phyloP scores from a whole-genome alignment of 1,140 invertebrate genomes.

The Mylabris phalerata region DNA sequence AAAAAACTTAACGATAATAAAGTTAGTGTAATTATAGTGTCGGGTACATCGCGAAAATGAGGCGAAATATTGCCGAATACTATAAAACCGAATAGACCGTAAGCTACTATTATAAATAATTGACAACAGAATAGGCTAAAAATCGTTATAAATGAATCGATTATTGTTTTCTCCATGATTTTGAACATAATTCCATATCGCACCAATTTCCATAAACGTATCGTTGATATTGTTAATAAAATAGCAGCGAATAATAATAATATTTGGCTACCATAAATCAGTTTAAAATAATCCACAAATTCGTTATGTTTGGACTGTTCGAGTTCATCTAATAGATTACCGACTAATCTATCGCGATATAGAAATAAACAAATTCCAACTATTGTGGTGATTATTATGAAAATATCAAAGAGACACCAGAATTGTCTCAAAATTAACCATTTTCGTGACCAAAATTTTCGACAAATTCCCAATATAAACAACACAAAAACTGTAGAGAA shows the following conservation, averaged over 20 bases:
- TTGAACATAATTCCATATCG: constrained; percentile 25
- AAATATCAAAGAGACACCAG: constrained; percentile 14
- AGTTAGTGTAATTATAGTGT: constrained; percentile 14
- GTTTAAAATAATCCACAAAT: constrained; percentile 28
- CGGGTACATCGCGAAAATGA: constrained; percentile 16
- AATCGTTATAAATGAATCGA: constrained; percentile 5
- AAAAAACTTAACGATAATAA: constrained; percentile 11
- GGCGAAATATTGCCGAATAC: constrained; percentile 18
- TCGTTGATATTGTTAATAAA: constrained; percentile 26
- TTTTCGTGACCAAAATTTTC: constrained; percentile 5
- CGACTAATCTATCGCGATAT: constrained; percentile 4
- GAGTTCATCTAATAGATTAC: constrained; percentile 11
- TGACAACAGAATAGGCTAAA: constrained; percentile 18
- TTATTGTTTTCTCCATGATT: constrained; percentile 25
- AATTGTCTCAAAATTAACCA: not conserved
- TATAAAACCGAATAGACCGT: constrained; percentile 11
- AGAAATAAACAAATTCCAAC: constrained; percentile 9
- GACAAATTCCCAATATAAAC: not conserved
- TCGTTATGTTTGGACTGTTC: constrained; percentile 24
- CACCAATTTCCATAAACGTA: constrained; percentile 28
- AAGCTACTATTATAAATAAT: constrained; percentile 16
- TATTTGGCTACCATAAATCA: constrained; percentile 19
- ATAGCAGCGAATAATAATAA: constrained; percentile 18
- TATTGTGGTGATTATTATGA: constrained; percentile 18
- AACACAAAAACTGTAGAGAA: constrained; percentile 1